phyloP scores from a whole-genome alignment of 1,140 invertebrate species.

The Homalodisca vitripennis region DNA sequence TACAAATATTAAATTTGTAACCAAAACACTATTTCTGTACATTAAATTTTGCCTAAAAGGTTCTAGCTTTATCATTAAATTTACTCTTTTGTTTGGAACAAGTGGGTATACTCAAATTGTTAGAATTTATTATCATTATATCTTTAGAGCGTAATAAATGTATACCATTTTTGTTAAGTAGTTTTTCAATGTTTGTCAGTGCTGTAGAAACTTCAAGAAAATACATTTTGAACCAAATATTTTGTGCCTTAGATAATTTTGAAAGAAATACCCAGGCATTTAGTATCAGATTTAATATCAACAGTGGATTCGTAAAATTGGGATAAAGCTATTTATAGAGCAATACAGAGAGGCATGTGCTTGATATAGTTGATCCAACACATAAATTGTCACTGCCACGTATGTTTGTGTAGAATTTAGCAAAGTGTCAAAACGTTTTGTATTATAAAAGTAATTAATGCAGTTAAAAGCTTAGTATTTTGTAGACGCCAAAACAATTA shows the following conservation, averaged over 20 bases:
- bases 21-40: no score
- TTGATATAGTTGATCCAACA: neutral
- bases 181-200: neutral
- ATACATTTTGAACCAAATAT: slow-evolving; percentile 12
- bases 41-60: neutral
- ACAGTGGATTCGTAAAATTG: neutral
- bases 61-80: neutral
- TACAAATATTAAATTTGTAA: no score
- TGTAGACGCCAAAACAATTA: neutral
- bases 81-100: neutral
- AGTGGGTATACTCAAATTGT: neutral
- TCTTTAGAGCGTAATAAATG: neutral
- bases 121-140: neutral
- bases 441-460: neutral
- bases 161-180: neutral
- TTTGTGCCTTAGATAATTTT: slow-evolving; percentile 16
- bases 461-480: neutral
- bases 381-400: neutral
- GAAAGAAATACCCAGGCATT: neutral
- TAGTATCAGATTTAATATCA: neutral
- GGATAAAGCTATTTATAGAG: neutral
- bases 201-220: neutral
- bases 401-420: neutral
- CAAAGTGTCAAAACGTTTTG: neutral
- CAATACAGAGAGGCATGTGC: neutral